phyloP scores from a whole-genome alignment of 1,140 invertebrate genomes.

The Trinorchestia longiramus region DNA sequence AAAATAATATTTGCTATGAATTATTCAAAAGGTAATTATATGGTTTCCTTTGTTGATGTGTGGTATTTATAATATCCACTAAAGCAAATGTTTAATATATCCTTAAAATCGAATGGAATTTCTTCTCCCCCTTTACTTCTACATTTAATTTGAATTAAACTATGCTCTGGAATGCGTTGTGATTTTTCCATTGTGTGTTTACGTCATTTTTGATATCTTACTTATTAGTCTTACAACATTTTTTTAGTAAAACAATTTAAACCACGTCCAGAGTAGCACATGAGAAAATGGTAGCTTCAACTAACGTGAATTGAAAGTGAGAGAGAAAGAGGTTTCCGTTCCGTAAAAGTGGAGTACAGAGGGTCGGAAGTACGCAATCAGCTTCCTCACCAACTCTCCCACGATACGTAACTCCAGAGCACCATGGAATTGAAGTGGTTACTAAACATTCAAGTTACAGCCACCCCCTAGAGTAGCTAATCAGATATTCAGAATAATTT shows the following conservation, averaged over 20 bases:
- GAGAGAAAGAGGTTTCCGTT: neutral
- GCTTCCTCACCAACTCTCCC: neutral
- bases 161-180: too few relatives aligned
- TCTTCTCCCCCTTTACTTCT: too few relatives aligned
- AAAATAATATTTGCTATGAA: too few relatives aligned
- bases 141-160: too few relatives aligned
- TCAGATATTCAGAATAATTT: neutral
- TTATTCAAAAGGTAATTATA: too few relatives aligned
- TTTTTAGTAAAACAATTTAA: neutral
- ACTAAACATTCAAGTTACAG: neutral
- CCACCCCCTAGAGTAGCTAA: neutral
- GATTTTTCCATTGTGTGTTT: too few relatives aligned
- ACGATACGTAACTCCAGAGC: neutral
- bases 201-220: too few relatives aligned
- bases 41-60: too few relatives aligned
- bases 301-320: neutral
- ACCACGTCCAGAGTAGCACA: neutral
- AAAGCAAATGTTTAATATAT: too few relatives aligned
- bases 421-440: neutral
- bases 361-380: neutral
- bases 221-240: too few relatives aligned
- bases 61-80: too few relatives aligned
- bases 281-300: neutral
- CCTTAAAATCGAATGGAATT: too few relatives aligned
- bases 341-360: neutral